These are phyloP conservation scores for Branchinecta lynchi DNA, from an alignment of 1,140 invertebrate genomes.

Conservation along the genomic window DNA sequence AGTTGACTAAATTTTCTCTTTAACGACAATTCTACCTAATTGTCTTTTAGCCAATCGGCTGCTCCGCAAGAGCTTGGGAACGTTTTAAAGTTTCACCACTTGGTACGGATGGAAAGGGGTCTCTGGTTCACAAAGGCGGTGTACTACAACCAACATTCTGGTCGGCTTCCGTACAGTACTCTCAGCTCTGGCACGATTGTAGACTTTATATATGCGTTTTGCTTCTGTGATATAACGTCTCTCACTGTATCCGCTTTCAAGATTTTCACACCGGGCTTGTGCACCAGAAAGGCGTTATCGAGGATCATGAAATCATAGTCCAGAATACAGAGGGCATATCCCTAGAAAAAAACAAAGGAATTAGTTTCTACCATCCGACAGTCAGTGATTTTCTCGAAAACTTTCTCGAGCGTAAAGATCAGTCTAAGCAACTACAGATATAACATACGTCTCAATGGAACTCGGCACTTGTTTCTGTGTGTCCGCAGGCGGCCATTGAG, in stretches of 20 bases:
- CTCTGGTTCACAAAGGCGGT: neutral
- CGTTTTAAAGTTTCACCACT: constrained; percentile 11
- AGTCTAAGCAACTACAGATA: no score
- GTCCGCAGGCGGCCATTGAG: no score
- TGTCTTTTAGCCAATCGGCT: no score
- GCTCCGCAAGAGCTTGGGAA: no score
- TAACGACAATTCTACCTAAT: no score
- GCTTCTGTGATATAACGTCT: constrained; percentile 54
- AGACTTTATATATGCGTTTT: constrained; percentile 58
- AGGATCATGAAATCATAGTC: constrained; percentile 43
- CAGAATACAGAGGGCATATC: constrained; percentile 23
- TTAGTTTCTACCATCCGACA: neutral
- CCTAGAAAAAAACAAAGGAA: constrained; percentile 22
- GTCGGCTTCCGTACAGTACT: constrained; percentile 56
- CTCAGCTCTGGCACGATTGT: constrained; percentile 69
- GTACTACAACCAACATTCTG: constrained; percentile 55
- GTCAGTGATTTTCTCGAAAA: neutral
- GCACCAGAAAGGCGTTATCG: constrained; percentile 49
- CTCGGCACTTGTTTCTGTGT: no score
- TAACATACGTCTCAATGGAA: no score
- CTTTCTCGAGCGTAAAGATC: neutral
- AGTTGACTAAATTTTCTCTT: no score
- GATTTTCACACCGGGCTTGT: constrained; percentile 24
- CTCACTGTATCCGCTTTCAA: constrained; percentile 52
- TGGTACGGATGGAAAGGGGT: neutral